These are phyloP conservation scores for Leuciscus waleckii DNA, from an alignment of 2,797 vertebrate species.

Conservation along the genomic window DNA sequence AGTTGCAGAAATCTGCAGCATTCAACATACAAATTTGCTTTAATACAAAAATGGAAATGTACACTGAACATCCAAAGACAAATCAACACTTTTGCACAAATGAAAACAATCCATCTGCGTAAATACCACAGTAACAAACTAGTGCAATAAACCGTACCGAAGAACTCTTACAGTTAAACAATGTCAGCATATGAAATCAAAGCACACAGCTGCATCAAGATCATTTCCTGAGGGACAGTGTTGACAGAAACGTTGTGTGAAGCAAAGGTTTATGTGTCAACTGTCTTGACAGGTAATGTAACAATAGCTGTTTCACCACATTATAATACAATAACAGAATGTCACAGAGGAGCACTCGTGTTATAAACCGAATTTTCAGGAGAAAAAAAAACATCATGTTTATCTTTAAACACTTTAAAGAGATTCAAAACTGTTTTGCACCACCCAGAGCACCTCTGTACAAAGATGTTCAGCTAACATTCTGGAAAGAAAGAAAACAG, in stretches of 20 bases:
- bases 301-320: conserved; percentile 11
- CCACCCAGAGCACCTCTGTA: background rate
- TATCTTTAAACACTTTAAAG: conserved; percentile 7
- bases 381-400: background rate
- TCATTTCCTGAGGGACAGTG: conserved; percentile 19
- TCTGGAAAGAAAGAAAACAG: conserved; percentile 12
- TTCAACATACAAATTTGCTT: conserved; percentile 25
- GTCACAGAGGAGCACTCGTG: background rate
- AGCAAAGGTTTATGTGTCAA: conserved; percentile 23
- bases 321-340: conserved; percentile 25
- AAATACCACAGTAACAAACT: conserved; percentile 49
- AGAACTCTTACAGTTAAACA: conserved; percentile 11
- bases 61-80: conserved; percentile 38
- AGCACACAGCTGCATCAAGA: background rate
- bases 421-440: background rate
- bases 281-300: background rate
- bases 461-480: conserved; percentile 11
- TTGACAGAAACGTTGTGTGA: conserved; percentile 22
- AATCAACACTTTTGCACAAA: conserved; percentile 40
- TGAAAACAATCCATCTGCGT: conserved; percentile 14
- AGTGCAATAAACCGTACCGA: conserved; percentile 42
- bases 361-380: background rate
- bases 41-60: conserved; percentile 49
- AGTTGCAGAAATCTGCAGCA: background rate
- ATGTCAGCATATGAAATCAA: conserved; percentile 20